Conservation (phyloP, 2,113 vertebrate genomes). For the Thalassarche chlororhynchos region DNA sequence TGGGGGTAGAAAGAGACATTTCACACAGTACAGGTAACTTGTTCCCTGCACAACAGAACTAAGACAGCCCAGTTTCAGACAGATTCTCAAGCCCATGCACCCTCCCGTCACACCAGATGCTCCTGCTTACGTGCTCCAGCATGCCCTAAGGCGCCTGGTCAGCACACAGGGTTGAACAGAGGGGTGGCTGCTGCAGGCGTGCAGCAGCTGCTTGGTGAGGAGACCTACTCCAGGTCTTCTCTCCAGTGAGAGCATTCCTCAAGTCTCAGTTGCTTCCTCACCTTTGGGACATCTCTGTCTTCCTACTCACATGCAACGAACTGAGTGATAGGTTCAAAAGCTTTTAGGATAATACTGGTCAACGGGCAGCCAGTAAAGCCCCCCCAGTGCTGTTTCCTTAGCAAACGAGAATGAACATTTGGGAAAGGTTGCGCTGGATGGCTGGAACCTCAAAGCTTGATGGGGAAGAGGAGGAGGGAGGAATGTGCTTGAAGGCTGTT, state of each 20-base stretch:
- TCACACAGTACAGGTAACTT: neutral
- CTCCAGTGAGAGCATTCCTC: neutral
- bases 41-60: neutral
- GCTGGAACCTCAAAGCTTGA: neutral
- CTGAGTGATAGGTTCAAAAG: neutral
- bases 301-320: neutral
- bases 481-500: neutral
- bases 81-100: neutral
- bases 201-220: neutral
- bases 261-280: neutral
- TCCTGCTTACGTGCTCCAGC: neutral
- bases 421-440: neutral
- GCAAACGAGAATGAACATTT: neutral
- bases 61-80: neutral
- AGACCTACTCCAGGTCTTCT: neutral
- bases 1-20: neutral
- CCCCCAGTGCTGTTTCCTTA: neutral
- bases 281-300: neutral
- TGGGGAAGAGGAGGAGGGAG: neutral
- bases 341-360: neutral
- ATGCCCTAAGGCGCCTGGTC: no score
- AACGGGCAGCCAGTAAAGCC: neutral
- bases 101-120: neutral
- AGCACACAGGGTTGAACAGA: rapidly evolving
- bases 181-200: neutral